Evolutionary conservation across 2,113 vertebrate species (phyloP).

Genomic region (Pipra filicauda): DNA sequence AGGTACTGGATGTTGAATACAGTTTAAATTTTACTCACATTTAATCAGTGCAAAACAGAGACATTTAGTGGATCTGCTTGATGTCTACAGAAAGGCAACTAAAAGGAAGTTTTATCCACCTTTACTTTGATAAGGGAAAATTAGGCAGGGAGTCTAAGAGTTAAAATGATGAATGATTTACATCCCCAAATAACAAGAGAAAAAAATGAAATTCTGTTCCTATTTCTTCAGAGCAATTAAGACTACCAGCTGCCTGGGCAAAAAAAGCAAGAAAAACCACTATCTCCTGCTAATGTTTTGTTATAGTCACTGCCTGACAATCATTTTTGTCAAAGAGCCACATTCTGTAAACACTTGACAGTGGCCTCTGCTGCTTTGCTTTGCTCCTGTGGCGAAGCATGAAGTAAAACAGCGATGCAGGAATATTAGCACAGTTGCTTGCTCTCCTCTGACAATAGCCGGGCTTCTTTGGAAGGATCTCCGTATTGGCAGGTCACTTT

Average conservation of each 20-base stretch:
- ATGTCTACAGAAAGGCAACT: background rate
- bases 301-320: background rate
- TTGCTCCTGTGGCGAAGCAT: background rate
- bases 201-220: background rate
- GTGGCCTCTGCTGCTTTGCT: background rate
- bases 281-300: background rate
- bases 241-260: background rate
- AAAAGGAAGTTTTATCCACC: background rate
- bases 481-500: background rate
- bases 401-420: background rate
- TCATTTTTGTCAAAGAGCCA: background rate
- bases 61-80: background rate
- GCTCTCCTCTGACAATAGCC: background rate
- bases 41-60: background rate
- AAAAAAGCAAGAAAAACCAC: background rate
- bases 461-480: background rate
- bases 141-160: background rate
- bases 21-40: background rate
- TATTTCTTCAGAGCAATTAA: conserved; percentile 18
- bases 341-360: background rate
- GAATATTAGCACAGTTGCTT: background rate
- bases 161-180: background rate
- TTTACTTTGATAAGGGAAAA: background rate
- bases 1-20: background rate
- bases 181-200: background rate